Base-by-base conservation (phyloP, 2,888 invertebrate genomes). In the Nemotelus pantherinus region DNA sequence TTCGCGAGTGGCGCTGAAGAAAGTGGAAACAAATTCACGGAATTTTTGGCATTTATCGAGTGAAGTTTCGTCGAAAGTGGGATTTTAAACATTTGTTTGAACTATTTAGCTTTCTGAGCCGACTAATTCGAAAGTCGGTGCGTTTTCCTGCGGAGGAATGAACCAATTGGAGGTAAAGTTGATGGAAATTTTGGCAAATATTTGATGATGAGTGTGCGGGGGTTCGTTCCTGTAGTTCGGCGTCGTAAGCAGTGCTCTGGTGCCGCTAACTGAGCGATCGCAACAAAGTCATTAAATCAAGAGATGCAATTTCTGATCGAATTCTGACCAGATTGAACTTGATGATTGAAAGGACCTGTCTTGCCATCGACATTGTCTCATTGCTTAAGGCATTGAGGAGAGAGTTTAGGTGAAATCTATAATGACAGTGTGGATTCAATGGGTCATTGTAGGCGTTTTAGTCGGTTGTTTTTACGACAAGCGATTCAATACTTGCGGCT, bases 1-100 rank as follows among this genome's bases (percentile, higher is more conserved):
- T 78, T 74, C 74, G 74, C 48, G 74, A 74, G 74, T 74, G 63
- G 74, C 50, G 50, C 48, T 72, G 60, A 74, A 74, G 74, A 74
- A 74, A 74, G 74, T 74, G 3, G 48, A 74, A 74, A 74, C 44
- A 44, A 39, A 63, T 74, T 74, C 48, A 60, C 50, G 47, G 72
- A 43, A 58, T 48, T 74, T 72, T 74, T 50, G 63, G 60, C 60
- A 74, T n/a, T 74, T 39, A 48, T 60, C 43, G 6, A 55, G 70
- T 55, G 70, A 55, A 50, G 41, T 39, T 50, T 50, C 50, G 39
- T 41, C 43, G 55, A 43, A 70, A 55, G 70, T 70, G 70, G 55
- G 55, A 55, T 41, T 70, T 9, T 7, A 10, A 55, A 53, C 53
- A 55, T n/a, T 55, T 70, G 3, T 53, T 41, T 7, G 4, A 47